Evolutionary conservation across 1,140 invertebrate genomes (phyloP).

Genomic region (Scylla paramamosain): DNA sequence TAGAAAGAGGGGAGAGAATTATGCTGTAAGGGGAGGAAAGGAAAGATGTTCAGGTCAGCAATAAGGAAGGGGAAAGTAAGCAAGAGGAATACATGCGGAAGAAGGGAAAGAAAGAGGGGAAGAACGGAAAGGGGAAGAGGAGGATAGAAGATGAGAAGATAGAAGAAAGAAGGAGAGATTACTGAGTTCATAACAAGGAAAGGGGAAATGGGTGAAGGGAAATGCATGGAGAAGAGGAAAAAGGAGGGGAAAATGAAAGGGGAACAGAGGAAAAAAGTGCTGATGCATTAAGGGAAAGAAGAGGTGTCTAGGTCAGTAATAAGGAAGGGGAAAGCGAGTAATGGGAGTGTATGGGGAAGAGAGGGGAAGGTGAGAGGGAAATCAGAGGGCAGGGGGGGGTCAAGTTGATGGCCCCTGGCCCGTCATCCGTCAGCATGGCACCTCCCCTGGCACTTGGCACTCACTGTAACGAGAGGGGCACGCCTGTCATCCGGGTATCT

Average conservation of each 20-base stretch:
- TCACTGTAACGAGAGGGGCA: background rate
- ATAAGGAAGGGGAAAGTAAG: background rate
- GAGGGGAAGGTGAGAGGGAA: background rate
- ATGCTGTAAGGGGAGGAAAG: too few species aligned
- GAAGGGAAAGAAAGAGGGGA: too few species aligned
- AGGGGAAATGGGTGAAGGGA: background rate
- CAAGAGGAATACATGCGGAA: background rate
- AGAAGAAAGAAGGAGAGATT: background rate
- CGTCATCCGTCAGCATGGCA: background rate
- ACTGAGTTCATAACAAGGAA: too few species aligned
- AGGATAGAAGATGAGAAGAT: background rate
- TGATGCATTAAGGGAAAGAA: too few species aligned
- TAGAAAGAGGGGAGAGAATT: too few species aligned
- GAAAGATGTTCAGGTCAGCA: too few species aligned
- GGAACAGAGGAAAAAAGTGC: too few species aligned
- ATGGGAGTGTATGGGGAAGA: background rate
- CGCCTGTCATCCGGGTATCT: background rate
- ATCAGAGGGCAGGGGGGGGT: background rate
- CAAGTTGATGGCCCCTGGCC: background rate
- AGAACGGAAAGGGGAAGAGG: too few species aligned
- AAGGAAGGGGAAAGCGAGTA: too few species aligned
- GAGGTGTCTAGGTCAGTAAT: too few species aligned
- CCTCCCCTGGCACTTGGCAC: background rate
- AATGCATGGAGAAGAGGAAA: background rate
- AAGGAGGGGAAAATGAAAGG: too few species aligned